phyloP scores from a whole-genome alignment of 2,888 invertebrate species.

The Trachelus iudaicus region DNA sequence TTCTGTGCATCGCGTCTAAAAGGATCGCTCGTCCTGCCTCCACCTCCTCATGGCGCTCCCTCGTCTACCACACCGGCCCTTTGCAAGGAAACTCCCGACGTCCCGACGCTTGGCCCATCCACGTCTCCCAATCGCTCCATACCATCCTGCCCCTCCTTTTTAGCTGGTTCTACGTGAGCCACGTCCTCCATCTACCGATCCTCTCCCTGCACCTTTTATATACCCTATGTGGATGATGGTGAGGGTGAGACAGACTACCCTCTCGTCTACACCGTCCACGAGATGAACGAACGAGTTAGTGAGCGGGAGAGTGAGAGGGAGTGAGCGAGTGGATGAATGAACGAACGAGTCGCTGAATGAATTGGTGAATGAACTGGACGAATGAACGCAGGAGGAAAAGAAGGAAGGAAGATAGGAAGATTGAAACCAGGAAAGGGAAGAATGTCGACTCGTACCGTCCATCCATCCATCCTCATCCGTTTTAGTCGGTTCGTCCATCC shows the following conservation, averaged over 20 bases:
- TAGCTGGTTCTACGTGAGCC: background rate
- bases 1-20: slow-evolving; percentile 30
- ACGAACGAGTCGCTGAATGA: background rate
- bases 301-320: slow-evolving; percentile 6
- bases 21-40: slow-evolving; percentile 11
- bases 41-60: slow-evolving; percentile 15
- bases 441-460: slow-evolving; percentile 3
- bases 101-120: background rate
- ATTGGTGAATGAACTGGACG: background rate
- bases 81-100: background rate
- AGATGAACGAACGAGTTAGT: slow-evolving; percentile 8
- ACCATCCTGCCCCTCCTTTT: slow-evolving; percentile 7
- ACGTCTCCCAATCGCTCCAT: background rate
- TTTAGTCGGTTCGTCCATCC: slow-evolving; percentile 3
- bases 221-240: background rate
- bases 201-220: slow-evolving; percentile 1
- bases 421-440: slow-evolving; percentile 2
- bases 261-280: background rate
- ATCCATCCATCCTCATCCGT: background rate
- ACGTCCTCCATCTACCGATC: background rate
- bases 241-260: background rate
- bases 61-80: background rate
- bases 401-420: background rate
- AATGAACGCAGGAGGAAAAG: background rate
- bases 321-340: background rate